phyloP scores from a whole-genome alignment of 1,140 invertebrate genomes.

The Drosophila pallidifrons region DNA sequence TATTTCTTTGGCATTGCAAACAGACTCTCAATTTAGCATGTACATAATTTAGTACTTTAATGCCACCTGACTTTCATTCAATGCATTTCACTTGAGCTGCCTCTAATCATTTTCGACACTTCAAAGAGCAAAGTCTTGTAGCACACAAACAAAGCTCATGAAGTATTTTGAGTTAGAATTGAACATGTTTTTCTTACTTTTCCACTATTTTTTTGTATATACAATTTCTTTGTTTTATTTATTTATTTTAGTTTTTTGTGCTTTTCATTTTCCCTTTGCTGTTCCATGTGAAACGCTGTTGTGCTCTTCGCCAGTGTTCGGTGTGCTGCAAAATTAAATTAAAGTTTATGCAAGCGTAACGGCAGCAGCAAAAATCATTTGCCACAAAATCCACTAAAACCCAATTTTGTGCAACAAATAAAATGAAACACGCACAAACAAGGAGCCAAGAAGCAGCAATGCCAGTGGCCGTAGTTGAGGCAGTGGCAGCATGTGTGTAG shows the following conservation, averaged over 20 bases:
- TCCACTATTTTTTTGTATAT: background rate
- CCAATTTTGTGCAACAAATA: conserved; percentile 78
- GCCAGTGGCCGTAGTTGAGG: background rate
- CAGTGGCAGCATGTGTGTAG: conserved; percentile 13
- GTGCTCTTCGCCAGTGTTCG: conserved; percentile 23
- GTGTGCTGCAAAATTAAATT: conserved; percentile 70
- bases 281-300: conserved; percentile 14
- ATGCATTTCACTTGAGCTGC: background rate
- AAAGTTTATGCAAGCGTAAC: conserved; percentile 82
- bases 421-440: conserved; percentile 66
- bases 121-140: conserved; percentile 15
- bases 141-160: background rate
- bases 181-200: conserved; percentile 20
- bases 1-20: background rate
- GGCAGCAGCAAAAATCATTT: conserved; percentile 80
- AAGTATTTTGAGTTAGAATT: conserved; percentile 1
- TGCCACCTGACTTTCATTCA: too few relatives aligned
- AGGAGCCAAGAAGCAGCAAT: conserved; percentile 1
- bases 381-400: conserved; percentile 81
- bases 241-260: conserved; percentile 3
- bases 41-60: background rate
- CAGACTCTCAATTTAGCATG: background rate
- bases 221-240: background rate
- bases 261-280: conserved; percentile 2
- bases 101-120: conserved; percentile 19